Conservation (phyloP, 2,797 vertebrate species). For the Falco naumanni region DNA sequence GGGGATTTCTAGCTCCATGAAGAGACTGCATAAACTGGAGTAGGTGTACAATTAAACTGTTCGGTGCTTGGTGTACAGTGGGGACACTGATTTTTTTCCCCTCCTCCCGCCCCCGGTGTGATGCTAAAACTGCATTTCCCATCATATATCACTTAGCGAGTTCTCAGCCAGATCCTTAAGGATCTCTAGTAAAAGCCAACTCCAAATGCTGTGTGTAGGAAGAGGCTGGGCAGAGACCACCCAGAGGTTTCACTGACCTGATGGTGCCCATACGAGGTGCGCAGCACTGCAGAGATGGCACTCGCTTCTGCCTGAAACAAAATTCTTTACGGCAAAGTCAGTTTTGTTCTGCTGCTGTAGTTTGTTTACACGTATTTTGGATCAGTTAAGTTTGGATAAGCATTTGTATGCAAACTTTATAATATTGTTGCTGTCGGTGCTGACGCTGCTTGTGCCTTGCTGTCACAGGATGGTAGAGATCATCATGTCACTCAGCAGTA, state of each 20-base stretch:
- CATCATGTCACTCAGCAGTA: not conserved
- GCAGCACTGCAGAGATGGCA: accelerated
- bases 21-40: not conserved
- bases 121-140: not conserved
- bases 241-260: not conserved
- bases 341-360: not conserved
- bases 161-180: not conserved
- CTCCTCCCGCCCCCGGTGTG: not conserved
- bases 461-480: not conserved
- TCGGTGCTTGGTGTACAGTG: not conserved
- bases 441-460: not conserved
- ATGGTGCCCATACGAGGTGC: accelerated
- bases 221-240: not conserved
- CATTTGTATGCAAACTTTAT: not conserved
- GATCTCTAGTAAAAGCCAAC: not conserved
- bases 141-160: not conserved
- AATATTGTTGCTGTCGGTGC: not conserved
- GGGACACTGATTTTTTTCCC: not conserved
- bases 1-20: not conserved
- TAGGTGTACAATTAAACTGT: not conserved
- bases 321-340: not conserved
- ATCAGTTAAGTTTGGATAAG: not conserved
- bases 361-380: not conserved
- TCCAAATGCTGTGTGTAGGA: accelerated
- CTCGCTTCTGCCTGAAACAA: not conserved